phyloP scores from a whole-genome alignment of 1,140 invertebrate genomes.

The Scaptomyza montana region DNA sequence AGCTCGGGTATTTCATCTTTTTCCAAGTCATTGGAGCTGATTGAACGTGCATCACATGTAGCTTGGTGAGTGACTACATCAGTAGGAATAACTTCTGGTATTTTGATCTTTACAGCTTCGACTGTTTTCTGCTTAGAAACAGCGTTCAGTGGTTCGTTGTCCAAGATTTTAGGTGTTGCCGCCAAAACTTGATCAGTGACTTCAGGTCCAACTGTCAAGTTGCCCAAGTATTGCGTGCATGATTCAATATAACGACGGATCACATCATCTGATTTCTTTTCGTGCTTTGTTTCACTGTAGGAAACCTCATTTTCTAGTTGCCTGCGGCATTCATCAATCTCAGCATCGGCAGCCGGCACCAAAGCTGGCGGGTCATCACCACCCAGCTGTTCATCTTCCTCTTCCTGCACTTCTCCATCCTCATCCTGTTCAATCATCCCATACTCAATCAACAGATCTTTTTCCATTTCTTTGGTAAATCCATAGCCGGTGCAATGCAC shows the following conservation, averaged over 20 bases:
- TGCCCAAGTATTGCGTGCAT: conserved; percentile 76
- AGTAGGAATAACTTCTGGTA: background rate
- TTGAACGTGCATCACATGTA: conserved; percentile 46
- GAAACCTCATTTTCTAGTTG: conserved; percentile 84
- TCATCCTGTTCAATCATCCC: conserved; percentile 74
- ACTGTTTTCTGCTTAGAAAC: background rate
- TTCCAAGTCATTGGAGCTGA: conserved; percentile 77
- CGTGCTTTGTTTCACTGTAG: conserved; percentile 72
- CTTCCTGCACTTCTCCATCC: conserved; percentile 63
- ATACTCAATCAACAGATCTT: conserved; percentile 87
- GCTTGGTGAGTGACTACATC: background rate
- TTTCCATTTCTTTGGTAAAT: conserved; percentile 93
- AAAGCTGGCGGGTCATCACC: conserved; percentile 52
- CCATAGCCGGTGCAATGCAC: conserved; percentile 96
- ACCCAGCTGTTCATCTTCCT: conserved; percentile 5
- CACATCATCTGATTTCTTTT: conserved; percentile 67
- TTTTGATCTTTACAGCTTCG: background rate
- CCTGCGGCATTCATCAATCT: conserved; percentile 85
- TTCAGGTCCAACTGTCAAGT: conserved; percentile 61
- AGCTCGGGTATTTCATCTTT: conserved; percentile 71
- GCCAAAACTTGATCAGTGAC: conserved; percentile 42
- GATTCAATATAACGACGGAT: conserved; percentile 83
- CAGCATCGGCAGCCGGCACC: conserved; percentile 81
- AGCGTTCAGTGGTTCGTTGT: background rate
- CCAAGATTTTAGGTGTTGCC: background rate